These are phyloP conservation scores for Scaptomyza hsui DNA, from an alignment of 1,140 invertebrate genomes.

Conservation along the genomic window DNA sequence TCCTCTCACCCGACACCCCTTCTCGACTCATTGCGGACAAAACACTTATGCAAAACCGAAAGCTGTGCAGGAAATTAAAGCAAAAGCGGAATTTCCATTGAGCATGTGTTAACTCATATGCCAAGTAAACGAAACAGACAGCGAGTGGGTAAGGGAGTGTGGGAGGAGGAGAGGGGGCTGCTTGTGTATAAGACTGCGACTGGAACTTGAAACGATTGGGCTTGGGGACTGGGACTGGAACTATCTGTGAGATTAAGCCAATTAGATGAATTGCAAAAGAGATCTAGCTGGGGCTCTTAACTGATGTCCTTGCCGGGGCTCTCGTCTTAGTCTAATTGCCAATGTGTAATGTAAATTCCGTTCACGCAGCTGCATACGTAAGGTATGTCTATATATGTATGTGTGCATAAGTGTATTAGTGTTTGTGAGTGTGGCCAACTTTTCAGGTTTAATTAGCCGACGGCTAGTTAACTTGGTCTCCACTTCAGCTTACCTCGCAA, in stretches of 20 bases:
- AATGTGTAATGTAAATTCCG: conserved; percentile 64
- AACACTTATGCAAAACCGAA: conserved; percentile 54
- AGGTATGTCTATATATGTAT: conserved; percentile 1
- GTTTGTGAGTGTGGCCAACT: conserved; percentile 65
- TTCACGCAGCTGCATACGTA: conserved; percentile 35
- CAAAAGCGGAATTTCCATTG: conserved; percentile 63
- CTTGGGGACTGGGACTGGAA: neutral
- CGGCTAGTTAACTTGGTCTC: conserved; percentile 74
- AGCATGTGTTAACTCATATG: conserved; percentile 67
- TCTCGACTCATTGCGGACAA: conserved; percentile 31
- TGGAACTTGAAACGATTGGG: neutral
- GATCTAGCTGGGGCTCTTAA: conserved; percentile 1
- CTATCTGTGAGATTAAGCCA: conserved; percentile 40
- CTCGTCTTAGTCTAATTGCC: conserved; percentile 74
- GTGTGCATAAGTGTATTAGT: conserved; percentile 28
- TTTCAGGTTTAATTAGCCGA: conserved; percentile 79
- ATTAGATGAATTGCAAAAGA: conserved; percentile 51
- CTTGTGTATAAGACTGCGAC: neutral
- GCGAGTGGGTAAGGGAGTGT: too few species aligned
- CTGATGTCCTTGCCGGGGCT: conserved; percentile 25
- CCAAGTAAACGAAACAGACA: conserved; percentile 5
- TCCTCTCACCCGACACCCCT: conserved; percentile 5
- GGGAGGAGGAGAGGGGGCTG: neutral
- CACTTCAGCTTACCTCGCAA: conserved; percentile 46
- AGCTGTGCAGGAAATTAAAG: conserved; percentile 56